A percentile compares a stretch with the other conserved stretches of the same genome.
Evolutionary conservation across 2,797 vertebrate genomes (phyloP).

Genomic region (Takifugu rubripes): DNA sequence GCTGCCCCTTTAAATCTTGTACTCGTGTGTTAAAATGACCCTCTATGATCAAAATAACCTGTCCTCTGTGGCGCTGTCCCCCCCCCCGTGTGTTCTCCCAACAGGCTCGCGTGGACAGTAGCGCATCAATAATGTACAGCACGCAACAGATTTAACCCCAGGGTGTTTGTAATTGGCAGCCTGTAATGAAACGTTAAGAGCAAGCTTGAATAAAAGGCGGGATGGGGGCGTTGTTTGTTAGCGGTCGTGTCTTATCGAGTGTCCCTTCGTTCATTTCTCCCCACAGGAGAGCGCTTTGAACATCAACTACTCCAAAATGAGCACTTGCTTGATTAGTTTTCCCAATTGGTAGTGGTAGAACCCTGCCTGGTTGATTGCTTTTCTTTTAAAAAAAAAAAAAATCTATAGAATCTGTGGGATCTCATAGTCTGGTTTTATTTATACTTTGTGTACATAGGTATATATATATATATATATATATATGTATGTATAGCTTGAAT

Average conservation of each 20-base stretch:
- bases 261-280: conserved; percentile 40
- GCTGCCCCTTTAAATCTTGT: conserved; percentile 70
- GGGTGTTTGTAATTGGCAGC: conserved; percentile 51
- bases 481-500: conserved; percentile 65
- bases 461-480: conserved; percentile 76
- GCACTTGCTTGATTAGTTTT: conserved; percentile 66
- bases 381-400: conserved; percentile 61
- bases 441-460: conserved; percentile 77
- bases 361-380: conserved; percentile 17
- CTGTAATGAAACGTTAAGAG: conserved; percentile 58
- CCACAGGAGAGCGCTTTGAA: conserved; percentile 59
- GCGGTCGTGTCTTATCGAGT: conserved; percentile 41
- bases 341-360: conserved; percentile 49
- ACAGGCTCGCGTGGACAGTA: conserved; percentile 9
- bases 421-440: conserved; percentile 76
- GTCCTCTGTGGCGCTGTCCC: conserved; percentile 14
- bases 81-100: conserved; percentile 13
- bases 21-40: conserved; percentile 36
- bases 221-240: conserved; percentile 21
- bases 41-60: conserved; percentile 74
- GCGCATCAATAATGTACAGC: conserved; percentile 41
- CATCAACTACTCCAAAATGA: conserved; percentile 62
- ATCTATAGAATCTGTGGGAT: conserved; percentile 58
- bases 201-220: conserved; percentile 63
- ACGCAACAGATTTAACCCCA: conserved; percentile 22